Base-by-base conservation (phyloP, 2,888 invertebrate species). In the Octonoba sinensis region DNA sequence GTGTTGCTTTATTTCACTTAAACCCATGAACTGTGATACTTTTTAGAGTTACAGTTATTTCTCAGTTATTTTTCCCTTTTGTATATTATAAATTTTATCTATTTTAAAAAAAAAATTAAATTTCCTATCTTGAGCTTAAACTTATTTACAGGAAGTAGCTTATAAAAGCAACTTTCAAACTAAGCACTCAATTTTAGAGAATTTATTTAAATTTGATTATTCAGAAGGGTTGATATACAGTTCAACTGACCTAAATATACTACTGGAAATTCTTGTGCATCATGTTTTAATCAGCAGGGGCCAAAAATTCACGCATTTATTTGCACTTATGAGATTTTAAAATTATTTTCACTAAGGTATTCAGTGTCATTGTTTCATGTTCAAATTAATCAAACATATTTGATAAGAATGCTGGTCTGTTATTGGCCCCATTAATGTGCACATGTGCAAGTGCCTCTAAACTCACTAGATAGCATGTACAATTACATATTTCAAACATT, bases 21-120 rank as follows among this genome's bases (percentile, higher is more conserved):
- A 75, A 81, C 74, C 66, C 74, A 73, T 60, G 56, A 81, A 81
- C 79, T 81, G 79, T 81, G 79, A 81, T 81, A 81, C 79, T 74
- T 78, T 36, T 73, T 73, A 73, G 69, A 69, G 62, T 66, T 78
- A 60, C 73, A 73, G 67, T 27, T 70, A 46, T 57, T 81, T 81
- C 22, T 67, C 62, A 60, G n/a, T 75, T 54, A 67, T 69, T 66
- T 46, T 16, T 70, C 64, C 47, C 36, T 36, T 36, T 36, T 36
- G 36, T 36, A 36, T 36, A 36, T 36, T 36, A 8, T 36, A 36
- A 36, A 36, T 36, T 36, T 36, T 36, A 36, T 36, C 36, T 36
- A 36, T 36, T 36, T 36, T 36, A 36, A 36, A 36, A 11, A n/a
- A n/a, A 36, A 36, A 36, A 11, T 36, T 36, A 36, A 36, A 36